Conservation (phyloP, 2,113 vertebrate species). For the Sprattus sprattus region DNA sequence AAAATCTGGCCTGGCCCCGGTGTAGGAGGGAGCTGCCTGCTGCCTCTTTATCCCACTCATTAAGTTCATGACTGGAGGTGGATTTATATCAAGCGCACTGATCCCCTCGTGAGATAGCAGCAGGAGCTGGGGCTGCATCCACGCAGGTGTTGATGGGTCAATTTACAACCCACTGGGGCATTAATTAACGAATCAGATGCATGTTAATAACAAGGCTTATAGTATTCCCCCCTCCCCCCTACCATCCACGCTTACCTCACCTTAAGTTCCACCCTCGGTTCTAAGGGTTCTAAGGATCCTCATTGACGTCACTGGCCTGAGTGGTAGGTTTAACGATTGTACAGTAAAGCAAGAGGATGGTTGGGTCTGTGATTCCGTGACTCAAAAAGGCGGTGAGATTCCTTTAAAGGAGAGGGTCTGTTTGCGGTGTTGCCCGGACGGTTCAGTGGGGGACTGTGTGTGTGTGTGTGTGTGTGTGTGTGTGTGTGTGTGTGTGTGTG, state of each 20-base stretch:
- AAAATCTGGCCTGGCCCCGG: conserved; percentile 59
- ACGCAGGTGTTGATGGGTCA: conserved; percentile 65
- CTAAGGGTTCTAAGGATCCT: background rate
- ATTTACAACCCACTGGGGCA: conserved; percentile 61
- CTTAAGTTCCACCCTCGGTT: background rate
- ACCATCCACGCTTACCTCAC: background rate
- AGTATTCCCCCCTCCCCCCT: conserved; percentile 40
- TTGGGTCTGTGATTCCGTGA: background rate
- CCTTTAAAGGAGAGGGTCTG: background rate
- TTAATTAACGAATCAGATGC: conserved; percentile 66
- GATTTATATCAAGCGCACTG: conserved; percentile 73
- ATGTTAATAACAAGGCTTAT: conserved; percentile 50
- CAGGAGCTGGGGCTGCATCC: conserved; percentile 56
- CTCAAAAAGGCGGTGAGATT: background rate
- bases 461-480: no score
- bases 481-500: no score
- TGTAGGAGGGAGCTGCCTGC: conserved; percentile 53
- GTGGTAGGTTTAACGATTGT: background rate
- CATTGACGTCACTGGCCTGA: background rate
- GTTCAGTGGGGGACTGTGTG: no score
- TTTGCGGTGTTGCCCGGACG: background rate
- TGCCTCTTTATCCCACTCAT: conserved; percentile 58
- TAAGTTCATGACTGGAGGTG: conserved; percentile 64
- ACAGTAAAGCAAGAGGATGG: background rate
- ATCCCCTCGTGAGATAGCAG: conserved; percentile 44